A percentile compares a stretch with the other conserved stretches of the same genome.
These are phyloP conservation scores for Ceramica pisi DNA, from an alignment of 2,888 invertebrate genomes.

Conservation along the genomic window DNA sequence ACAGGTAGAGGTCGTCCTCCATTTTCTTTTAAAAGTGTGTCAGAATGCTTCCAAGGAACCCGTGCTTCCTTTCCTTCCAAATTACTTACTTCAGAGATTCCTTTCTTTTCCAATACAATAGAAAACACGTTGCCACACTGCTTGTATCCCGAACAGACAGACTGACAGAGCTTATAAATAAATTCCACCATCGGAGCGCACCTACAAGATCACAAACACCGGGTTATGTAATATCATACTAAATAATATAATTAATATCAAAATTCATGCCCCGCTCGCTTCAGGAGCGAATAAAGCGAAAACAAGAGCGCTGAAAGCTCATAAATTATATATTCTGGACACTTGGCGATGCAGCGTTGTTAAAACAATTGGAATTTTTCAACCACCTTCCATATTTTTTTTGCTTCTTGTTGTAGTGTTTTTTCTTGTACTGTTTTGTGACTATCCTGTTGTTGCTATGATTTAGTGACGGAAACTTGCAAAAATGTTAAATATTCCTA, in stretches of 20 bases:
- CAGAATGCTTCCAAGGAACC: not conserved
- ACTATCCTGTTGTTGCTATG: constrained; percentile 15
- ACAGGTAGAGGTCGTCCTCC: too few species aligned
- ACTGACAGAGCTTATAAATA: constrained; percentile 44
- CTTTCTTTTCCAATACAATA: constrained; percentile 22
- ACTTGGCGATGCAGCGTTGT: constrained; percentile 60
- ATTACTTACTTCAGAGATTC: constrained; percentile 8
- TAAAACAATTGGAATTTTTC: constrained; percentile 60
- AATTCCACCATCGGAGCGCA: constrained; percentile 8
- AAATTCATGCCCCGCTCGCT: constrained; percentile 44
- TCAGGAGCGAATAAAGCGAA: constrained; percentile 34
- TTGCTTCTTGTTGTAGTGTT: constrained; percentile 33
- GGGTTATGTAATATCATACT: constrained; percentile 22
- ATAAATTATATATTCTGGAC: constrained; percentile 67
- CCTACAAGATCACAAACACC: constrained; percentile 21
- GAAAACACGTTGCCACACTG: not conserved
- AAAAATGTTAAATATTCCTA: not conserved
- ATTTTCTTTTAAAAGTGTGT: not conserved
- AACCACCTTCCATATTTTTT: constrained; percentile 43
- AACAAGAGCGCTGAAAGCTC: constrained; percentile 45
- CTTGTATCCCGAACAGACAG: constrained; percentile 12
- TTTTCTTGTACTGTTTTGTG: constrained; percentile 6
- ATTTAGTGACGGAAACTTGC: constrained; percentile 25
- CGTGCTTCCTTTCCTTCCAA: not conserved
- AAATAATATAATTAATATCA: constrained; percentile 54